phyloP scores from a whole-genome alignment of 2,113 vertebrate species.

The Gasterosteus nipponicus region DNA sequence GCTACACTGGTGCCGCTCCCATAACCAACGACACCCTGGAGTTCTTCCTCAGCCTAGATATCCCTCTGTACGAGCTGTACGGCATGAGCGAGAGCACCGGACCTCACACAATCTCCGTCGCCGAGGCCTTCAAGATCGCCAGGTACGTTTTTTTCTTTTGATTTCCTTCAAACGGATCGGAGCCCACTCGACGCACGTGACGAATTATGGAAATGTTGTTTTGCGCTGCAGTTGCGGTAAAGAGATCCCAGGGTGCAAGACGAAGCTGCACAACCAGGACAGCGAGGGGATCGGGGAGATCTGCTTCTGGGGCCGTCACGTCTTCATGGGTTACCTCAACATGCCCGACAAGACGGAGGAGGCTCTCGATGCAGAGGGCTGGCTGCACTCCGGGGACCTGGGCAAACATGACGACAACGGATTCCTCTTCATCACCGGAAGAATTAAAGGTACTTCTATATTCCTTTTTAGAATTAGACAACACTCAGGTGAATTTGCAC shows the following conservation, averaged over 20 bases:
- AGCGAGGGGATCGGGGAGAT: constrained; percentile 85
- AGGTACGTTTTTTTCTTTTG: constrained; percentile 80
- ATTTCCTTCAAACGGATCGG: background rate
- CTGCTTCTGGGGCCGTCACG: constrained; percentile 90
- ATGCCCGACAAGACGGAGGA: constrained; percentile 86
- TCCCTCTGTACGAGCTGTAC: constrained; percentile 89
- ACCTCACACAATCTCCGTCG: constrained; percentile 84
- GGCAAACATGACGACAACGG: constrained; percentile 84
- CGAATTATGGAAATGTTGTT: background rate
- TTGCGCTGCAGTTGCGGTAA: constrained; percentile 86
- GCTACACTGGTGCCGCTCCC: constrained; percentile 88
- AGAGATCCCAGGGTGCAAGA: constrained; percentile 84
- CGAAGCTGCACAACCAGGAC: constrained; percentile 81
- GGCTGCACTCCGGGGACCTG: constrained; percentile 94
- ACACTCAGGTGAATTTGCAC: background rate
- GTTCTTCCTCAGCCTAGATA: constrained; percentile 94
- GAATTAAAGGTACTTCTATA: constrained; percentile 89
- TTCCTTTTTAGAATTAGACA: background rate
- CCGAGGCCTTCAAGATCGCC: constrained; percentile 74
- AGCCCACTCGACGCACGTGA: background rate
- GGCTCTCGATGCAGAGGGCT: constrained; percentile 85
- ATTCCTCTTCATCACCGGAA: constrained; percentile 91
- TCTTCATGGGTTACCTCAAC: constrained; percentile 97
- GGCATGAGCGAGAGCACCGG: constrained; percentile 93
- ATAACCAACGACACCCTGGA: constrained; percentile 89